Evolutionary conservation across 2,113 vertebrate species (phyloP).

Genomic region (Cephalopterus ornatus): DNA sequence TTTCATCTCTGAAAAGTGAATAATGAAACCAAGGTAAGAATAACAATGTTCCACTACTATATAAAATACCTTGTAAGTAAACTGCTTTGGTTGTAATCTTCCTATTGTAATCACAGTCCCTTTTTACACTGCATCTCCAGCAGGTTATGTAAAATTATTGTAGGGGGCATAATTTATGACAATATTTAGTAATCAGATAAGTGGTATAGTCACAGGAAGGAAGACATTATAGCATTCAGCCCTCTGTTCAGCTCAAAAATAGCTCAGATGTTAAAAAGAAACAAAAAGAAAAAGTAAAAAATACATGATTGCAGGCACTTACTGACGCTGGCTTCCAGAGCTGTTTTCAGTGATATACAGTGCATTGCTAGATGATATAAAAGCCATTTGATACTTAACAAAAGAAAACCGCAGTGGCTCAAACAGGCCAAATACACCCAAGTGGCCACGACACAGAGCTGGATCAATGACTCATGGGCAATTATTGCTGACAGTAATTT

Average conservation of each 20-base stretch:
- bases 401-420: background rate
- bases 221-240: constrained; percentile 11
- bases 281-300: no score
- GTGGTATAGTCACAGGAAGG: constrained; percentile 38
- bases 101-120: background rate
- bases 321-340: background rate
- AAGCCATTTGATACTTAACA: constrained; percentile 6
- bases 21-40: background rate
- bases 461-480: constrained; percentile 13
- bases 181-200: constrained; percentile 54
- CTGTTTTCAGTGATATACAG: background rate
- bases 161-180: constrained; percentile 7
- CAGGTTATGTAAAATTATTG: background rate
- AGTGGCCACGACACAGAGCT: background rate
- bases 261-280: background rate
- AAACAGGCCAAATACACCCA: background rate
- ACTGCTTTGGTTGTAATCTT: background rate
- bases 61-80: background rate
- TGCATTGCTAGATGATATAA: background rate
- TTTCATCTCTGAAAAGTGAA: background rate
- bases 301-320: constrained; percentile 30
- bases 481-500: background rate
- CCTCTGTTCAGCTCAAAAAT: constrained; percentile 36
- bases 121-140: background rate
- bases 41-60: background rate